A percentile compares a stretch with the other conserved stretches of the same genome.
Evolutionary conservation across 2,797 vertebrate species (phyloP).

Genomic region (Clarias laeviceps): DNA sequence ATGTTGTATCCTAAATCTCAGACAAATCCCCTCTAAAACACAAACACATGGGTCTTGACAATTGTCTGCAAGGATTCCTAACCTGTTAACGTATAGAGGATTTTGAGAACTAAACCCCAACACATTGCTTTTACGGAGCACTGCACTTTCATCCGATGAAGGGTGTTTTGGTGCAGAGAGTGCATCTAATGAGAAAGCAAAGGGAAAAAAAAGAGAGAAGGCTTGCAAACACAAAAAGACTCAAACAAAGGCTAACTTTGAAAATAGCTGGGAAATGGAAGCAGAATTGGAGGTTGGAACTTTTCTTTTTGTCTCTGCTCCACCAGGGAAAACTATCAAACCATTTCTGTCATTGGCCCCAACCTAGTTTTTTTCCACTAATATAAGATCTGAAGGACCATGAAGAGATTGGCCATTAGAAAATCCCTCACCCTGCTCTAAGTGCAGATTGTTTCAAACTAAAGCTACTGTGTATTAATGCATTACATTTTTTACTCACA

Average conservation of each 20-base stretch:
- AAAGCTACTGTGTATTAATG: slow-evolving; percentile 50
- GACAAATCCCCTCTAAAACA: slow-evolving; percentile 9
- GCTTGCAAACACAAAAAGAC: slow-evolving; percentile 12
- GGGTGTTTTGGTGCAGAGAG: slow-evolving; percentile 20
- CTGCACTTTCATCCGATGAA: slow-evolving; percentile 30
- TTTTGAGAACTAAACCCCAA: slow-evolving; percentile 1
- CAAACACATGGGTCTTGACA: background rate
- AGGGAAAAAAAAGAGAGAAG: slow-evolving; percentile 8
- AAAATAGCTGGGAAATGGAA: slow-evolving; percentile 49
- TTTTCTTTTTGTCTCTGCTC: slow-evolving; percentile 51
- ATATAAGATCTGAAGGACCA: slow-evolving; percentile 49
- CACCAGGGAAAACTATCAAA: slow-evolving; percentile 62
- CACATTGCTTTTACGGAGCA: slow-evolving; percentile 20
- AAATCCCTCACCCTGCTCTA: slow-evolving; percentile 41
- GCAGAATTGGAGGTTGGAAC: slow-evolving; percentile 59
- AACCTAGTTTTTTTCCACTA: slow-evolving; percentile 40
- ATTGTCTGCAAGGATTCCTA: slow-evolving; percentile 3
- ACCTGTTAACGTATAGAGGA: slow-evolving; percentile 15
- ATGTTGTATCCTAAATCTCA: slow-evolving; percentile 33
- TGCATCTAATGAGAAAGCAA: slow-evolving; percentile 29
- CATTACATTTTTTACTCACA: slow-evolving; percentile 35
- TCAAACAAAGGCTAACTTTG: slow-evolving; percentile 43
- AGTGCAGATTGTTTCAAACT: slow-evolving; percentile 48
- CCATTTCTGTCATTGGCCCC: slow-evolving; percentile 57
- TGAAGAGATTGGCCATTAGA: slow-evolving; percentile 49